These are phyloP conservation scores for Halcyon smyrnensis DNA, from an alignment of 2,797 vertebrate species.

Conservation along the genomic window DNA sequence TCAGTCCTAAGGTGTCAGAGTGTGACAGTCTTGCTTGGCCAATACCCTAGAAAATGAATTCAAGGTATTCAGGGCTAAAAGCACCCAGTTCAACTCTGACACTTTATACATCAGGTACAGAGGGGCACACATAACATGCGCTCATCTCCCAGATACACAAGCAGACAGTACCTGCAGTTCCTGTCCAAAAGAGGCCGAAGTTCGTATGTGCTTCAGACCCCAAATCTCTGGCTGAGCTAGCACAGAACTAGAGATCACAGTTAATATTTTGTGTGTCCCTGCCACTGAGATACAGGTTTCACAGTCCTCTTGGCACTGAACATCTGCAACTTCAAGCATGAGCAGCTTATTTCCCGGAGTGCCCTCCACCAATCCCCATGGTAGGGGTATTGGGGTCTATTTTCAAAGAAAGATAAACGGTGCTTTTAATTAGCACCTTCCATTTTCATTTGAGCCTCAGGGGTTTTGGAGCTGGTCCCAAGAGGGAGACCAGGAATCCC, in stretches of 20 bases:
- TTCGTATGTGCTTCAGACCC: background rate
- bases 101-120: background rate
- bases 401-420: constrained; percentile 74
- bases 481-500: constrained; percentile 55
- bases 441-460: constrained; percentile 71
- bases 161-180: background rate
- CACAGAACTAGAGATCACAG: background rate
- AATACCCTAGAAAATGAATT: background rate
- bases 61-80: background rate
- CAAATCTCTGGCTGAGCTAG: background rate
- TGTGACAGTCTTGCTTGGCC: background rate
- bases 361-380: background rate
- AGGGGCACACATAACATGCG: rapidly evolving
- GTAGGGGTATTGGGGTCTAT: constrained; percentile 15
- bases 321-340: background rate
- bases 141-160: background rate
- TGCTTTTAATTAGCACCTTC: constrained; percentile 78
- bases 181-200: background rate
- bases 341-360: constrained; percentile 29
- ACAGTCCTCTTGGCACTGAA: background rate
- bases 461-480: constrained; percentile 57
- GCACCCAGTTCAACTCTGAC: background rate
- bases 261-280: background rate
- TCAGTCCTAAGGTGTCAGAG: background rate
- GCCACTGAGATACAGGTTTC: background rate